Evolutionary conservation across 2,797 vertebrate genomes (phyloP).

Genomic region (Brachyalestes nurse): DNA sequence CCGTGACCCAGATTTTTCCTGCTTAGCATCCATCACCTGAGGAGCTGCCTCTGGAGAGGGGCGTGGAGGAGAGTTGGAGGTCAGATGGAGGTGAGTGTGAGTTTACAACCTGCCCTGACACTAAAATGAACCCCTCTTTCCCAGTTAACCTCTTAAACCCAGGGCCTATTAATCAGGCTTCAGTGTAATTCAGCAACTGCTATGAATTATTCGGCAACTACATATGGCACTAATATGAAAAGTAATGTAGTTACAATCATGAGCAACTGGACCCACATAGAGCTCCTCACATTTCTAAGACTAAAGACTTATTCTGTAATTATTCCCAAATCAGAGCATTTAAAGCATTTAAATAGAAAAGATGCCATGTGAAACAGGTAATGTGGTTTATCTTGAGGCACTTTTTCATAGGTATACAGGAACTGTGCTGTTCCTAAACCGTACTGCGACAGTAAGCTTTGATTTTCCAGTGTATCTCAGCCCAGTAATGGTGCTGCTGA

Average conservation of each 20-base stretch:
- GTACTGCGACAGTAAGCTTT: too few species aligned
- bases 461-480: too few species aligned
- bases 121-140: constrained; percentile 22
- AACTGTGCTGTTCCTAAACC: too few species aligned
- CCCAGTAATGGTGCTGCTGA: too few species aligned
- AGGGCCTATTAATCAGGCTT: not conserved
- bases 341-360: not conserved
- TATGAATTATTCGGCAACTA: not conserved
- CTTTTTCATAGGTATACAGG: too few species aligned
- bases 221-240: not conserved
- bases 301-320: not conserved
- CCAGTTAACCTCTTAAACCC: not conserved
- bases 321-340: not conserved
- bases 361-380: constrained; percentile 8
- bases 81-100: constrained; percentile 46
- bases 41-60: constrained; percentile 19
- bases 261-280: not conserved
- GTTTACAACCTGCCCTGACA: constrained; percentile 27
- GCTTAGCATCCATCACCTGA: constrained; percentile 45
- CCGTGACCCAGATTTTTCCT: constrained; percentile 44
- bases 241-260: not conserved
- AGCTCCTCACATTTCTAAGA: not conserved
- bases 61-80: constrained; percentile 30
- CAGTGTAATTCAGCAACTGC: not conserved
- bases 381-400: not conserved